phyloP scores from a whole-genome alignment of 2,888 invertebrate species.

The Sphinx pinastri region DNA sequence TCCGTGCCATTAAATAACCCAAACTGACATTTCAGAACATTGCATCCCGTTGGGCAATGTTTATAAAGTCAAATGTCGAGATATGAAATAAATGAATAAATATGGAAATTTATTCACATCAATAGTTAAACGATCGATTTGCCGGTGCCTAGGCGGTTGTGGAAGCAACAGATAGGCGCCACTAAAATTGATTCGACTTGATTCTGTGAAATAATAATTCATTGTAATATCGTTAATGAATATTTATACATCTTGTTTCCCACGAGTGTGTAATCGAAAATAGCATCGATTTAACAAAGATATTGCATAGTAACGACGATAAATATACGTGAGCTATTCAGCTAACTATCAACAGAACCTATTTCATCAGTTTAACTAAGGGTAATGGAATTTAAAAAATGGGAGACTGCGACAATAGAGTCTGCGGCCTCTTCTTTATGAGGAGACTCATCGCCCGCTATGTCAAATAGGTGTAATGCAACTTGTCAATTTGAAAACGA shows the following conservation, averaged over 20 bases:
- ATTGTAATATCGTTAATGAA: slow-evolving; percentile 38
- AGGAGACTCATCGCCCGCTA: too few relatives aligned
- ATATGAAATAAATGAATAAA: slow-evolving; percentile 34
- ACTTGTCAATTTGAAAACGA: too few relatives aligned
- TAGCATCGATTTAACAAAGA: neutral
- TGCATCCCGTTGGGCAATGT: slow-evolving; percentile 9
- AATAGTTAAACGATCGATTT: slow-evolving; percentile 26
- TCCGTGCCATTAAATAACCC: slow-evolving; percentile 6
- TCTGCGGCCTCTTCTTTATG: too few relatives aligned
- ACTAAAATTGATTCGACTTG: slow-evolving; percentile 33
- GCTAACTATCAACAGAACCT: too few relatives aligned
- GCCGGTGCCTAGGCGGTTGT: slow-evolving; percentile 19
- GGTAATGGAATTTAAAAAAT: too few relatives aligned
- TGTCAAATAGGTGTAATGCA: too few relatives aligned
- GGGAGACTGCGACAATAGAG: too few relatives aligned
- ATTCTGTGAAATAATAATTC: slow-evolving; percentile 41
- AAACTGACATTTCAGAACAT: slow-evolving; percentile 25
- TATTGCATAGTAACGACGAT: neutral
- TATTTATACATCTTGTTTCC: slow-evolving; percentile 24
- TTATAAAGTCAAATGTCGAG: slow-evolving; percentile 31
- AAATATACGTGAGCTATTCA: neutral
- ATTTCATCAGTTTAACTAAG: too few relatives aligned
- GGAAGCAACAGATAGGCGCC: slow-evolving; percentile 41
- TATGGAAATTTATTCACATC: slow-evolving; percentile 45
- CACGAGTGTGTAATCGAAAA: slow-evolving; percentile 5